These are phyloP conservation scores for Lepidothrix coronata DNA, from an alignment of 2,113 vertebrate genomes.

Conservation along the genomic window DNA sequence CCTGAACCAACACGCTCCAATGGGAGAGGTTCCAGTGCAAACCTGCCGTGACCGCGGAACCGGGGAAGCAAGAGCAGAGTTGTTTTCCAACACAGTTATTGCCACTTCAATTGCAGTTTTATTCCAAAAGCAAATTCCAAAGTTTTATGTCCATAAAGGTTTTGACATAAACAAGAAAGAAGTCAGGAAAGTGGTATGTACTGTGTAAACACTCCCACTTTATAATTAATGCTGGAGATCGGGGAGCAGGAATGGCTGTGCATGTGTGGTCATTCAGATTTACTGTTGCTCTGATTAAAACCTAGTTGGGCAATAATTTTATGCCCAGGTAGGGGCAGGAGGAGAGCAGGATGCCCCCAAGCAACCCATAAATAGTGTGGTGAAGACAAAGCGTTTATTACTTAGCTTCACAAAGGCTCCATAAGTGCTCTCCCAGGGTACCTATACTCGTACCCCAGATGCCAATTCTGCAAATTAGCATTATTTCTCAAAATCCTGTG, in stretches of 20 bases:
- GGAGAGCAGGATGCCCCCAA: slow-evolving; percentile 75
- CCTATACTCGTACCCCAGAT: slow-evolving; percentile 49
- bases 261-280: slow-evolving; percentile 65
- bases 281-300: slow-evolving; percentile 71
- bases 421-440: slow-evolving; percentile 72
- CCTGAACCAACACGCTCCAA: not conserved
- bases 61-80: not conserved
- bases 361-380: slow-evolving; percentile 81
- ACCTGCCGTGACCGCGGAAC: not conserved
- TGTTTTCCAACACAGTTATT: slow-evolving; percentile 8
- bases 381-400: slow-evolving; percentile 81
- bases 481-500: slow-evolving; percentile 71
- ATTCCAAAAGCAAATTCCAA: slow-evolving; percentile 62
- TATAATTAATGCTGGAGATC: slow-evolving; percentile 46
- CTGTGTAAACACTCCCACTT: slow-evolving; percentile 28
- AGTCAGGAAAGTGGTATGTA: slow-evolving; percentile 35
- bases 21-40: not conserved
- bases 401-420: slow-evolving; percentile 70
- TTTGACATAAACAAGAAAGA: slow-evolving; percentile 66
- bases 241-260: slow-evolving; percentile 20
- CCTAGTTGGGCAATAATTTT: slow-evolving; percentile 62
- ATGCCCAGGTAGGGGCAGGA: slow-evolving; percentile 74
- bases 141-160: slow-evolving; percentile 66
- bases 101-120: slow-evolving; percentile 25
- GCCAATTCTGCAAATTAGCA: slow-evolving; percentile 70